Conservation (phyloP, 2,888 invertebrate genomes). For the Volucella inanis region DNA sequence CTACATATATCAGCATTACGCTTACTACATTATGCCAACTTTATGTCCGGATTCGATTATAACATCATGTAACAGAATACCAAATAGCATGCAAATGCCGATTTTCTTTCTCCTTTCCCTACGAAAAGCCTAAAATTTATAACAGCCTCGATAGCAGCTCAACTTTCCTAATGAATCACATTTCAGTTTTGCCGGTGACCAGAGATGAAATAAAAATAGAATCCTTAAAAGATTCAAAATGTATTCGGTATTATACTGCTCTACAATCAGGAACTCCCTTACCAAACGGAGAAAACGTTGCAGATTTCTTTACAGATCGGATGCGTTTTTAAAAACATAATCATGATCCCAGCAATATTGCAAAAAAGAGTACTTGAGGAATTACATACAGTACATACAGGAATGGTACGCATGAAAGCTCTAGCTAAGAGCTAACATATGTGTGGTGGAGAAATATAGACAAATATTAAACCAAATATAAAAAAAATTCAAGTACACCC, state of each 20-base stretch:
- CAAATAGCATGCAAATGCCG: conserved; percentile 17
- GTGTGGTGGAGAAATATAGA: conserved; percentile 1
- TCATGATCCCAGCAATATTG: conserved; percentile 47
- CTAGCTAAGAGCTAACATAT: conserved; percentile 24
- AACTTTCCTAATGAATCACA: conserved; percentile 4
- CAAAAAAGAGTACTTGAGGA: conserved; percentile 47
- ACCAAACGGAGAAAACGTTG: conserved; percentile 6
- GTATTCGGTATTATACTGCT: no score
- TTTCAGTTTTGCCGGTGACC: conserved; percentile 2
- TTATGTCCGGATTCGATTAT: no score
- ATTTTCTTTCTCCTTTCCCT: conserved; percentile 28
- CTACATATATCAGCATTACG: no score
- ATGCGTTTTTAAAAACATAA: conserved; percentile 48
- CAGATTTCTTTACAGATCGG: conserved; percentile 25
- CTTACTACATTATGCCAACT: no score
- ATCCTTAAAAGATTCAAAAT: conserved; percentile 30
- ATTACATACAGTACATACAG: conserved; percentile 41
- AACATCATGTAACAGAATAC: no score
- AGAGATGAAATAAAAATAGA: conserved; percentile 18
- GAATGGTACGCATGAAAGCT: no score
- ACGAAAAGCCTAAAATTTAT: conserved; percentile 11
- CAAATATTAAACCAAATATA: conserved; percentile 10
- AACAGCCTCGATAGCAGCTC: conserved; percentile 1
- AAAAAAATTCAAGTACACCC: neutral
- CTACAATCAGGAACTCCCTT: conserved; percentile 9